phyloP scores from a whole-genome alignment of 2,888 invertebrate species.

The Ormyrus pomaceus region DNA sequence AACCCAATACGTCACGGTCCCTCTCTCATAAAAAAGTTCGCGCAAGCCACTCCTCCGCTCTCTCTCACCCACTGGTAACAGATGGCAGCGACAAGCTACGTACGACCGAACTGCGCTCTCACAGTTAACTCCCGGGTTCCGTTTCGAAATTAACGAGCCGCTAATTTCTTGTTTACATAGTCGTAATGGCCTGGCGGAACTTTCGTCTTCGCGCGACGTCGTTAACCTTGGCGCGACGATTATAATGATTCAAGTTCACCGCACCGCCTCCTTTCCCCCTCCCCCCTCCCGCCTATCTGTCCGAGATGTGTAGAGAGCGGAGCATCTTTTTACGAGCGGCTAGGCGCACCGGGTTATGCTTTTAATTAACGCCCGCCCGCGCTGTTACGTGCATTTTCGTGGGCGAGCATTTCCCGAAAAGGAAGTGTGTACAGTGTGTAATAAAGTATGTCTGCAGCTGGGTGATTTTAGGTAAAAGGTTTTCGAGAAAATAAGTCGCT shows the following conservation, averaged over 20 bases:
- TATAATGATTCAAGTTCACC: constrained; percentile 43
- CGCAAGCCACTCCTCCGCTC: too few relatives aligned
- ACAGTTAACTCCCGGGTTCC: not conserved
- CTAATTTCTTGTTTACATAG: constrained; percentile 41
- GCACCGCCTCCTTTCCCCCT: not conserved
- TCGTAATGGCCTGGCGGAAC: not conserved
- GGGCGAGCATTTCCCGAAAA: not conserved
- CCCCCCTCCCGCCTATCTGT: not conserved
- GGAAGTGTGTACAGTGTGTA: too few relatives aligned
- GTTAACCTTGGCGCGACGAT: constrained; percentile 36
- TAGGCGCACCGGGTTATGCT: not conserved
- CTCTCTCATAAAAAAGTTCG: too few relatives aligned
- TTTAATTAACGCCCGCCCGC: constrained; percentile 14
- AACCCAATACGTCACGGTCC: too few relatives aligned
- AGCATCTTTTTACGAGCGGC: constrained; percentile 24
- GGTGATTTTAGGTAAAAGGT: too few relatives aligned
- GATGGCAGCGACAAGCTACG: not conserved
- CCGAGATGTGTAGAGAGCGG: constrained; percentile 44
- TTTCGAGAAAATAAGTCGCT: too few relatives aligned
- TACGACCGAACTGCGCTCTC: not conserved
- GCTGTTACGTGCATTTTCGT: not conserved
- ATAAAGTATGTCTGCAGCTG: too few relatives aligned
- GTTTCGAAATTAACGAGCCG: constrained; percentile 21
- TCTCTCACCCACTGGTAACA: constrained; percentile 1
- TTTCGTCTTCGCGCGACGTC: constrained; percentile 24